A percentile compares a stretch with the other conserved stretches of the same genome.
phyloP scores from a whole-genome alignment of 2,113 vertebrate genomes.

The Atrichornis clamosus region DNA sequence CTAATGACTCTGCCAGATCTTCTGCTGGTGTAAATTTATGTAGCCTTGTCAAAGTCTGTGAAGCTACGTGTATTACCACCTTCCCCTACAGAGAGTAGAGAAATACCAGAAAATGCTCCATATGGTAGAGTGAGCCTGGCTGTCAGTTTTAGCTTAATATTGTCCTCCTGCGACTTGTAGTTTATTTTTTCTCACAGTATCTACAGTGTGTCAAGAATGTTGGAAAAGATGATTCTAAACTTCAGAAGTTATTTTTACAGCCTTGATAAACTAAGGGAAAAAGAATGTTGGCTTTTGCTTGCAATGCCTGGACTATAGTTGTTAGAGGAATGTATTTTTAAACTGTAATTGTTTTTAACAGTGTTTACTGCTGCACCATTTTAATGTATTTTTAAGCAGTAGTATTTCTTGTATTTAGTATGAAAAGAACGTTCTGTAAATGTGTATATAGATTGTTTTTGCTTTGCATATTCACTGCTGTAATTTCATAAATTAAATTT shows the following conservation, averaged over 20 bases:
- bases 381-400: background rate
- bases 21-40: background rate
- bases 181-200: constrained; percentile 53
- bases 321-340: background rate
- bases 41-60: background rate
- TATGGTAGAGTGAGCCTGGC: background rate
- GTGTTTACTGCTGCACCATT: background rate
- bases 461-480: background rate
- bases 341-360: background rate
- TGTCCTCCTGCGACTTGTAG: constrained; percentile 12
- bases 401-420: background rate
- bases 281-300: constrained; percentile 6
- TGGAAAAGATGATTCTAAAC: constrained; percentile 38
- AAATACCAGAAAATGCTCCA: background rate
- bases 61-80: background rate
- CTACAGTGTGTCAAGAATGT: constrained; percentile 21
- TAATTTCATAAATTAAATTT: background rate
- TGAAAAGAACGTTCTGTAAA: background rate
- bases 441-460: background rate
- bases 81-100: background rate
- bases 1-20: background rate
- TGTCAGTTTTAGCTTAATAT: constrained; percentile 36
- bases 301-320: background rate
- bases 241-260: constrained; percentile 29
- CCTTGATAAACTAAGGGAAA: constrained; percentile 21